phyloP scores from a whole-genome alignment of 1,140 invertebrate species.

The Octopus sinensis region DNA sequence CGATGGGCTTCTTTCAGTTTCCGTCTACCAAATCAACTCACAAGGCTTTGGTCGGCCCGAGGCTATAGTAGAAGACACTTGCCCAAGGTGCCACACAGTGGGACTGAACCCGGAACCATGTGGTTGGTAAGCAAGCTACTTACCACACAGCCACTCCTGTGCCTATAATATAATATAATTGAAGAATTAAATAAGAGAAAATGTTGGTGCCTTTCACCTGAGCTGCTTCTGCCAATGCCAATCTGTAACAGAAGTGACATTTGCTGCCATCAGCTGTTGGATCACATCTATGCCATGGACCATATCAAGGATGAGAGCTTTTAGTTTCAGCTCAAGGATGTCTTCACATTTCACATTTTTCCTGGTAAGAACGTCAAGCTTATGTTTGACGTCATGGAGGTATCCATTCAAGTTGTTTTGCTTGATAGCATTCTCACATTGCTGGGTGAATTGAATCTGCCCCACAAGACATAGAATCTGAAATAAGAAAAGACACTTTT shows the following conservation, averaged over 20 bases:
- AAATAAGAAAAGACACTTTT: background rate
- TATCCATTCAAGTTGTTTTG: slow-evolving; percentile 65
- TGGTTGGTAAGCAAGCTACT: no score
- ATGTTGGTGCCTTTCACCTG: slow-evolving; percentile 61
- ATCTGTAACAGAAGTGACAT: slow-evolving; percentile 66
- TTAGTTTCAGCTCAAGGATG: slow-evolving; percentile 62
- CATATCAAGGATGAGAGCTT: slow-evolving; percentile 85
- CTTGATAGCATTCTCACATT: slow-evolving; percentile 76
- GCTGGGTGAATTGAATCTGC: slow-evolving; percentile 75
- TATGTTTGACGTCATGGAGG: slow-evolving; percentile 59
- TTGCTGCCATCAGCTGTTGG: slow-evolving; percentile 70
- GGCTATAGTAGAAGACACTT: no score
- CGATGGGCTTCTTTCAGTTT: no score
- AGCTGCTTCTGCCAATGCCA: slow-evolving; percentile 96
- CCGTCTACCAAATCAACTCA: no score
- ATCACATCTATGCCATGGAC: slow-evolving; percentile 86
- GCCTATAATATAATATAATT: no score
- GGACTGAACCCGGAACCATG: no score
- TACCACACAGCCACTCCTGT: no score
- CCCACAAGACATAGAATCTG: slow-evolving; percentile 73
- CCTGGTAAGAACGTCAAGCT: slow-evolving; percentile 67
- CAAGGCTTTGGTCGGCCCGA: no score
- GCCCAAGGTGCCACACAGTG: no score
- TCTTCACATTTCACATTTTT: slow-evolving; percentile 54
- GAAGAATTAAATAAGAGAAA: no score